These are phyloP conservation scores for Pogonophryne albipinna DNA, from an alignment of 2,797 vertebrate genomes.

Conservation along the genomic window DNA sequence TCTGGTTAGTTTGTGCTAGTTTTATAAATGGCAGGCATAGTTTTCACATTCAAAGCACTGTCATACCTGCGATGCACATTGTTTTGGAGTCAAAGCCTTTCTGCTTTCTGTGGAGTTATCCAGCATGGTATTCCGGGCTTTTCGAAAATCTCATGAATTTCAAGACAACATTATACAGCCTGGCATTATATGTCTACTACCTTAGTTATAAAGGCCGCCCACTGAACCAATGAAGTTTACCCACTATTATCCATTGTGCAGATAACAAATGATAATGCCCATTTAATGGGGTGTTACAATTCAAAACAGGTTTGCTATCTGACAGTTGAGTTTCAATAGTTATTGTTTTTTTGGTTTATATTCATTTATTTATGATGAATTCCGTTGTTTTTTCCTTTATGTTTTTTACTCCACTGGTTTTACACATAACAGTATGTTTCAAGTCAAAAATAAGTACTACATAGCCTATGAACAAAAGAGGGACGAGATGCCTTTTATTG, in stretches of 20 bases:
- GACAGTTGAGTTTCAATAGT: not conserved
- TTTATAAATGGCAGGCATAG: not conserved
- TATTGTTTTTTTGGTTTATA: not conserved
- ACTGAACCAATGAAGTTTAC: not conserved
- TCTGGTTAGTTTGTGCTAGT: not conserved
- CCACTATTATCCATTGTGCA: fast-evolving
- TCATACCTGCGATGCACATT: not conserved
- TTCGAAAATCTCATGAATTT: no score
- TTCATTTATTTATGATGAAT: no score
- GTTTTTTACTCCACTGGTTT: not conserved
- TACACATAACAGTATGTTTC: no score
- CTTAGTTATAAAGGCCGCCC: not conserved
- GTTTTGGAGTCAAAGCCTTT: not conserved
- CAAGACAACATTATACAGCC: no score
- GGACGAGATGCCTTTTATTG: not conserved
- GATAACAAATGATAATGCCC: not conserved
- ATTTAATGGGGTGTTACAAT: no score
- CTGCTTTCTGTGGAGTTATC: no score
- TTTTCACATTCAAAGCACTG: not conserved
- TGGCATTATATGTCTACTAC: no score
- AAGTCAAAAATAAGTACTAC: not conserved
- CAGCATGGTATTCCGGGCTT: no score
- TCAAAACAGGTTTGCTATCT: not conserved
- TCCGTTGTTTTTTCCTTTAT: not conserved
- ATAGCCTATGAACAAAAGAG: not conserved